Base-by-base conservation (phyloP, 2,888 invertebrate species). In the Cryptocheilus praepositus region DNA sequence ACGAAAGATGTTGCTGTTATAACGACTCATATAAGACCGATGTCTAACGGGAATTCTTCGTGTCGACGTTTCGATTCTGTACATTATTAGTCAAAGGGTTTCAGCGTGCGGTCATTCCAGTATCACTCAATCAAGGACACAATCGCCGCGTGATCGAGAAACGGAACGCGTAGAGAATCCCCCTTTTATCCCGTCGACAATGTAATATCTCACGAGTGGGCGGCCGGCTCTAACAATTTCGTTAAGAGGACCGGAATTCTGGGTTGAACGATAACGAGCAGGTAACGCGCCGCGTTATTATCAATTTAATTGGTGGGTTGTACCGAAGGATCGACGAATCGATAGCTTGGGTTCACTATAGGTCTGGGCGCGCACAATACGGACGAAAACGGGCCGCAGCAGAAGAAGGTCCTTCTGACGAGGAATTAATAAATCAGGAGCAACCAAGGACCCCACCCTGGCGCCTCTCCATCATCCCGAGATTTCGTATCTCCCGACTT, bases 341-440 rank as follows among this genome's bases (percentile, higher is more conserved):
- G 80, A 76, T 73, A 61, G 15, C 25, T 53, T 44, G 46, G 67
- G n/a, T 15, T 16, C 45, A 16, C 45, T 45, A 16, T 62, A 72
- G 43, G 64, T 55, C 58, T 49, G 59, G 55, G 25, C 53, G 53
- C 21, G 53, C 44, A 21, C 22, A 58, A 45, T 46, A 44, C 25
- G 53, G 25, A 25, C 19, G 65, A 5, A 28, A n/a, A 46, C 51
- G 55, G 52, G 58, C 44, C n/a, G 21, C 60, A 62, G 21, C 60
- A 62, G 64, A 67, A 52, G 44, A 46, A 53, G 56, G 36, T 49
- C 61, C 57, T 69, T 55, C 16, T 53, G 55, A 25, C 52, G 63
- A 54, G 54, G 73, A 82, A 83, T 81, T 80, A 81, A 83, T 83
- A 80, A 82, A 83, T 82, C 76, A 79, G 61, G 36, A 25, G 19